Evolutionary conservation across 2,888 invertebrate species (phyloP), one percentile per base, ranked within the genome.

Genomic region (Apodemia zela): DNA sequence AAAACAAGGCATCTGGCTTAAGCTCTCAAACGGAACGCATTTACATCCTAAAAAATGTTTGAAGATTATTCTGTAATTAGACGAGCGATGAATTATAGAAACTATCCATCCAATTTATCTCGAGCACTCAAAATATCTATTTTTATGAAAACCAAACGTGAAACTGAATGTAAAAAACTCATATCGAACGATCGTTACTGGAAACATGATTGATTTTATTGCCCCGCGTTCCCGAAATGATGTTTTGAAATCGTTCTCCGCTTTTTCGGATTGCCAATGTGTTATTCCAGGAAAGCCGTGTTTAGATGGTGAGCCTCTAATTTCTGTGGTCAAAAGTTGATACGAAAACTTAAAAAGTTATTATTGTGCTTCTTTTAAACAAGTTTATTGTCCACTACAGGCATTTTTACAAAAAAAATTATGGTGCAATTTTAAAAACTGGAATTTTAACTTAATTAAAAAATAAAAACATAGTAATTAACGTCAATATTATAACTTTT

Each of bases 191-290:
- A 54, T 54, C 77, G 82, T 83, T 83, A 83, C 78, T 79, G 72
- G 77, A 76, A 77, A 83, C 81, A 84, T 89, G 90, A 90, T 90
- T 89, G 89, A 89, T 90, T 89, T 89, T 90, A 90, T 88, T 82
- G 79, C 51, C 51, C 51, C 51, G 51, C 75, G 79, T 78, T 77
- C 80, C 80, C 73, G 81, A 80, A 81, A 84, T 80, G 82, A 78
- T 80, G 84, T 82, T 88, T 82, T 78, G 80, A 83, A 83, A 82
- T 82, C 82, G 80, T 78, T 76, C 74, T 69, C 70, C 54, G 73
- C 73, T 74, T 79, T 81, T 78, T 77, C 76, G 75, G 68, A 67
- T 66, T 68, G 66, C 67, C 68, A 69, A 67, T 66, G 70, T 65
- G 67, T 67, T 69, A 67, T 70, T 69, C 67, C 65, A 61, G 66